Evolutionary conservation across 2,113 vertebrate genomes (phyloP).

Genomic region (Sterna hirundo): DNA sequence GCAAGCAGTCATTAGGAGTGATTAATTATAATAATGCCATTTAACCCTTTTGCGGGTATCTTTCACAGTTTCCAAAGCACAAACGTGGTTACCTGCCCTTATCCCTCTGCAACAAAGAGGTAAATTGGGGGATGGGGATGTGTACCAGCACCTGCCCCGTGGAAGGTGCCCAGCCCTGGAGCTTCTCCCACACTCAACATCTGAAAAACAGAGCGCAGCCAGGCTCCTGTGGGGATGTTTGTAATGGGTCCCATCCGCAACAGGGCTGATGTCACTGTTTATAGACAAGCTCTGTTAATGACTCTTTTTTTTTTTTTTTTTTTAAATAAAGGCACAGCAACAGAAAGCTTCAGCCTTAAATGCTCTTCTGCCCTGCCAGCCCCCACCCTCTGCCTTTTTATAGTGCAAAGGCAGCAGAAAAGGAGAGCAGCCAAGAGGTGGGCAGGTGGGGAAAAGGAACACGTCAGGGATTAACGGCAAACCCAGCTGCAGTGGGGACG

Average conservation of each 20-base stretch:
- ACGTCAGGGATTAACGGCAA: background rate
- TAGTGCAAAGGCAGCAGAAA: background rate
- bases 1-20: background rate
- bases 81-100: fast-evolving
- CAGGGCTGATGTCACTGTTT: background rate
- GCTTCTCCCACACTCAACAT: background rate
- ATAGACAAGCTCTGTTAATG: background rate
- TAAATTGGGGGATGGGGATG: background rate
- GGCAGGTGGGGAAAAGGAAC: background rate
- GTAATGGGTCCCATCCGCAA: background rate
- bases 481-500: background rate
- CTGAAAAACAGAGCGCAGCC: background rate
- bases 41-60: background rate
- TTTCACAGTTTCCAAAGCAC: background rate
- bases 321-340: background rate
- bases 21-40: background rate
- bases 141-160: background rate
- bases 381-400: background rate
- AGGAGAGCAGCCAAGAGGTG: background rate
- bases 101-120: background rate
- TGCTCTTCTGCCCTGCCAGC: too few relatives aligned
- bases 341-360: background rate
- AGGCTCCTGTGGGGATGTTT: background rate
- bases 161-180: background rate
- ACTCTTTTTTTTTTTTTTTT: background rate